Conservation (phyloP, 2,113 vertebrate species). For the Capricornis sumatraensis region DNA sequence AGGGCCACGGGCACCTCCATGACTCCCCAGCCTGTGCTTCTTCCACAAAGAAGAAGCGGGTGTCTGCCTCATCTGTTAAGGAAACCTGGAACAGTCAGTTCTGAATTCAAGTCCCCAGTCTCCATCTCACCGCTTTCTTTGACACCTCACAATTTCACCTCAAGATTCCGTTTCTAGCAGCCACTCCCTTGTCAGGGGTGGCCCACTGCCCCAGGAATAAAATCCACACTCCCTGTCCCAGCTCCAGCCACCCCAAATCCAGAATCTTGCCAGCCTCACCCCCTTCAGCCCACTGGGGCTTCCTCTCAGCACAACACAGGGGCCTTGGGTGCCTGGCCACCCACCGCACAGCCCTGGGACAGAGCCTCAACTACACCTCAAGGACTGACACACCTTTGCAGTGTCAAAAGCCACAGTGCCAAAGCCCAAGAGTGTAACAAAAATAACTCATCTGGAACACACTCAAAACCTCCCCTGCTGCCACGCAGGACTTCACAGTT, state of each 20-base stretch:
- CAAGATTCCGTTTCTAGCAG: neutral
- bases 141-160: neutral
- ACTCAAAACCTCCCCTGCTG: neutral
- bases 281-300: neutral
- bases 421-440: neutral
- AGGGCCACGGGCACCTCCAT: neutral
- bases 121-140: neutral
- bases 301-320: neutral
- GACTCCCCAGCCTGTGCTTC: neutral
- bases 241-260: neutral
- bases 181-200: neutral
- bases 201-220: neutral
- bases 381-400: neutral
- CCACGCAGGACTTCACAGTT: no score
- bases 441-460: neutral
- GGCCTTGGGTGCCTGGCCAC: neutral
- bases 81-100: neutral
- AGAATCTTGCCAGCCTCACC: neutral
- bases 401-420: neutral
- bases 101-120: neutral
- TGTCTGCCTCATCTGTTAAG: neutral
- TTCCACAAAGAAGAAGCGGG: neutral
- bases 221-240: neutral
- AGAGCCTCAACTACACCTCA: neutral
- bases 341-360: rapidly evolving